phyloP scores from a whole-genome alignment of 2,113 vertebrate species.

The Pogonocichla stellata region DNA sequence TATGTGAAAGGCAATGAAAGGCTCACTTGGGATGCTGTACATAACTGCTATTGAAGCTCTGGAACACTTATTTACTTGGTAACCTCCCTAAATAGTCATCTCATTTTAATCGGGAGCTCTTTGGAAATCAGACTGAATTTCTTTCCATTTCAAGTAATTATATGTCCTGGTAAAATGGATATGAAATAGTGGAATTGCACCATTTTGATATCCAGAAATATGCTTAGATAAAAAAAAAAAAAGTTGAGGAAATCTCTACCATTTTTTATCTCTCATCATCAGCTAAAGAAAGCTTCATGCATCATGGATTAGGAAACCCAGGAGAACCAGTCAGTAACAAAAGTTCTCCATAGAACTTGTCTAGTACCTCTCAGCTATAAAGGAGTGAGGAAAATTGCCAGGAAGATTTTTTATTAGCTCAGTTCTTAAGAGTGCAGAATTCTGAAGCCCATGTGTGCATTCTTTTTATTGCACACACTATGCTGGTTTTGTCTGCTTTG shows the following conservation, averaged over 20 bases:
- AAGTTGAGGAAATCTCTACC: background rate
- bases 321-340: background rate
- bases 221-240: background rate
- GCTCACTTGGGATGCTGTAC: background rate
- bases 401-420: background rate
- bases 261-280: background rate
- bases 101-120: background rate
- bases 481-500: background rate
- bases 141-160: background rate
- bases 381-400: background rate
- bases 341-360: background rate
- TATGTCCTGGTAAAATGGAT: background rate
- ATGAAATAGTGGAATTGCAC: background rate
- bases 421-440: background rate
- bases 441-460: background rate
- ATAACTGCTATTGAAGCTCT: background rate
- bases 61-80: background rate
- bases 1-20: background rate
- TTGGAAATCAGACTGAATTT: background rate
- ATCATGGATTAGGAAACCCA: background rate
- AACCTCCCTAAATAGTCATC: background rate
- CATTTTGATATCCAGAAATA: background rate
- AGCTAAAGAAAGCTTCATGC: background rate
- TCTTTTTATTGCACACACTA: background rate
- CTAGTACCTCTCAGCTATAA: background rate